Percentiles rank a stretch among this genome's conserved stretches.
These are phyloP conservation scores for Polyommatus icarus DNA, from an alignment of 2,888 invertebrate genomes.

Conservation along the genomic window DNA sequence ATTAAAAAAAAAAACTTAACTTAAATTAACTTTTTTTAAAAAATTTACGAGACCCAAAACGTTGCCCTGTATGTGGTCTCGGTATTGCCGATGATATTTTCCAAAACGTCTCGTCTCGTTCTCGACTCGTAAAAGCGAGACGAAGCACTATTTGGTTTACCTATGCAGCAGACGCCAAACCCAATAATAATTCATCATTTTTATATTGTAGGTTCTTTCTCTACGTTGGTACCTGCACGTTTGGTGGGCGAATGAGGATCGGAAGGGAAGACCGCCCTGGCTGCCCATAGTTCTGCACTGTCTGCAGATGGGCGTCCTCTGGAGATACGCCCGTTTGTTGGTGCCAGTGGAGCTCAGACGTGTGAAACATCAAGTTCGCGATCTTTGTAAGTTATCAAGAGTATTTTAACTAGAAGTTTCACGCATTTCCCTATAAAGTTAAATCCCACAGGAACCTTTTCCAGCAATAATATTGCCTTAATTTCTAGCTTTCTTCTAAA, in stretches of 20 bases:
- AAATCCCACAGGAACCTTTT: too few species aligned
- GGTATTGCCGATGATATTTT: too few species aligned
- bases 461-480: too few species aligned
- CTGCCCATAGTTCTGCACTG: slow-evolving; percentile 83
- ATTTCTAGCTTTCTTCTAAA: not conserved
- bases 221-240: slow-evolving; percentile 86
- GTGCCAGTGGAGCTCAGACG: slow-evolving; percentile 90
- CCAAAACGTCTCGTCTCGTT: too few species aligned
- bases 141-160: not conserved
- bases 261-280: slow-evolving; percentile 69
- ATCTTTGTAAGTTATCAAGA: slow-evolving; percentile 75
- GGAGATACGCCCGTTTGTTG: slow-evolving; percentile 91
- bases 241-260: slow-evolving; percentile 68
- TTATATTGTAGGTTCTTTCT: slow-evolving; percentile 80
- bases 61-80: too few species aligned
- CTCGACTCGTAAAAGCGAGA: too few species aligned
- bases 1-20: too few species aligned
- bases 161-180: not conserved
- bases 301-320: slow-evolving; percentile 86
- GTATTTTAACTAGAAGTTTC: not conserved
- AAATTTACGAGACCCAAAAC: too few species aligned
- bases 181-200: not conserved
- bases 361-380: slow-evolving; percentile 90
- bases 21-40: too few species aligned
- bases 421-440: too few species aligned